Conservation (phyloP, 2,888 invertebrate genomes). For the Nephrotoma appendiculata region DNA sequence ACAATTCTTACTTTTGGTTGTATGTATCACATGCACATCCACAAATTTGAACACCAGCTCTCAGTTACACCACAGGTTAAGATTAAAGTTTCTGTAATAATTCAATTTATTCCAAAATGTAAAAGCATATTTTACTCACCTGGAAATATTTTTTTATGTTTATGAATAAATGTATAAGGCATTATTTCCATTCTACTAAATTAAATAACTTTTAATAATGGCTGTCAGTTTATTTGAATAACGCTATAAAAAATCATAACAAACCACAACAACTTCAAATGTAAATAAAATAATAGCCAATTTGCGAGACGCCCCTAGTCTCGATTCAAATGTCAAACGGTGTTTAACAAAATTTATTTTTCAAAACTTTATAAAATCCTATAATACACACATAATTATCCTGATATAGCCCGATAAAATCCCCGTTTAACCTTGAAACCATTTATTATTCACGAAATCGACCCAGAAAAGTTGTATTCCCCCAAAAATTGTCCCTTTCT, state of each 20-base stretch:
- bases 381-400: background rate
- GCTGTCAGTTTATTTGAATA: background rate
- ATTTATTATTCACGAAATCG: background rate
- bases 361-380: background rate
- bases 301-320: background rate
- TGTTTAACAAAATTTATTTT: background rate
- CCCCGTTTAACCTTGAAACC: background rate
- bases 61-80: too few relatives aligned
- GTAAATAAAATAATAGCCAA: background rate
- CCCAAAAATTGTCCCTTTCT: background rate
- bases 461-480: background rate
- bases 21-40: too few relatives aligned
- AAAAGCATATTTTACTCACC: background rate
- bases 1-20: too few relatives aligned
- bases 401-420: background rate
- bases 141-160: background rate
- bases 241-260: background rate
- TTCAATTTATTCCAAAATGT: too few relatives aligned
- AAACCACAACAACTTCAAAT: background rate
- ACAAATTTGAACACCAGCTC: too few relatives aligned
- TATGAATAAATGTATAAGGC: background rate
- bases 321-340: background rate
- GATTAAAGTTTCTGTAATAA: too few relatives aligned
- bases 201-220: background rate
- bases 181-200: background rate